Conservation (phyloP, 2,888 invertebrate species). For the Pristionchus maxplancki region DNA sequence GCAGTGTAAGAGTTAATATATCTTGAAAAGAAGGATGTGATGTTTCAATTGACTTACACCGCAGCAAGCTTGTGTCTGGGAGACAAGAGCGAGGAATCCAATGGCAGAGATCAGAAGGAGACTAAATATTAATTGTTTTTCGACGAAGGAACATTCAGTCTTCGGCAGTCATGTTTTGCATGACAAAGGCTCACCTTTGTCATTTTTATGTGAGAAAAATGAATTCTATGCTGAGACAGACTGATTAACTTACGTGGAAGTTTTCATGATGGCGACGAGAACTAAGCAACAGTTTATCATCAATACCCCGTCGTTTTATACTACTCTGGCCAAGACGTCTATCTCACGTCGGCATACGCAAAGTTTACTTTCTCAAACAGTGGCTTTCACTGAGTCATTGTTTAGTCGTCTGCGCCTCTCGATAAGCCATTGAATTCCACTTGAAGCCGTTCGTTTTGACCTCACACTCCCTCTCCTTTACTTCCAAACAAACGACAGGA, state of each 20-base stretch:
- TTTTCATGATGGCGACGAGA: neutral
- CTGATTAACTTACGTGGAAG: neutral
- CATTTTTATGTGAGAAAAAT: too few relatives aligned
- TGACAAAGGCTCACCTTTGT: too few relatives aligned
- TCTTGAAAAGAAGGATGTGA: too few relatives aligned
- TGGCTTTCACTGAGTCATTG: neutral
- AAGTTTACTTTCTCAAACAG: slow-evolving; percentile 8
- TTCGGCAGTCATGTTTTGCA: too few relatives aligned
- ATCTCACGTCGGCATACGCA: neutral
- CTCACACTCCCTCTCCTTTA: slow-evolving; percentile 11
- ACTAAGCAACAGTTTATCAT: neutral
- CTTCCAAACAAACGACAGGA: slow-evolving; percentile 5
- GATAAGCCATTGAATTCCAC: neutral
- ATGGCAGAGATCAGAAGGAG: slow-evolving; percentile 6
- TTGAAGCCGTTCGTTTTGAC: slow-evolving; percentile 34
- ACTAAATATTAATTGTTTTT: neutral
- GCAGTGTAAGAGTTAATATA: neutral
- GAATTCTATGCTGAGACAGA: too few relatives aligned
- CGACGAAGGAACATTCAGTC: too few relatives aligned
- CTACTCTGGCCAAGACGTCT: neutral
- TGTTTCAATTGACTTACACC: slow-evolving; percentile 38
- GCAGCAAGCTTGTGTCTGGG: neutral
- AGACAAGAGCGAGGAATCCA: neutral
- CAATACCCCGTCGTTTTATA: neutral
- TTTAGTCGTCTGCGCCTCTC: neutral